Evolutionary conservation across 23 tunicate genomes (phyloP).

Genomic region (Halocynthia roretzi): DNA sequence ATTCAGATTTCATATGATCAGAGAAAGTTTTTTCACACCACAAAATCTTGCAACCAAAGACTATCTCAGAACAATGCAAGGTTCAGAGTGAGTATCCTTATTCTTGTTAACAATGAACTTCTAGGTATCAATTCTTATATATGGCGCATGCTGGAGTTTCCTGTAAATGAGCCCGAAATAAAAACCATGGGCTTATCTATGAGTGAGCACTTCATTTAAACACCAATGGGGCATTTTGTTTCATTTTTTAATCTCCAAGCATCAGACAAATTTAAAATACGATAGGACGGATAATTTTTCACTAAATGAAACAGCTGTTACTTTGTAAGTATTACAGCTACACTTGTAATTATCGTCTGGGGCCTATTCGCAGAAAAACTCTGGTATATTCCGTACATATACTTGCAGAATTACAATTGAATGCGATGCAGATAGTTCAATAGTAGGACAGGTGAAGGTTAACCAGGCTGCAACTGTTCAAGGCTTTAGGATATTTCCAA

Average conservation of each 20-base stretch:
- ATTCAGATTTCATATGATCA: conserved; percentile 63
- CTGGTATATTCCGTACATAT: not conserved
- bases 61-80: conserved; percentile 56
- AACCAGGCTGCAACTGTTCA: conserved; percentile 15
- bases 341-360: not conserved
- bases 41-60: conserved; percentile 4
- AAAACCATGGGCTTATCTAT: too few species aligned
- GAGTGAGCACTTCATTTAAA: too few species aligned
- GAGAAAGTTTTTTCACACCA: conserved; percentile 33
- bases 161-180: too few species aligned
- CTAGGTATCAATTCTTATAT: too few species aligned
- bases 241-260: too few species aligned
- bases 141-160: too few species aligned
- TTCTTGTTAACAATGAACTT: too few species aligned
- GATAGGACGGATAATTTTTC: too few species aligned
- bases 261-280: too few species aligned
- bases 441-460: conserved; percentile 3
- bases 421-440: conserved; percentile 7
- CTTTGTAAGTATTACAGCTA: too few species aligned
- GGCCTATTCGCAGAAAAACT: not conserved
- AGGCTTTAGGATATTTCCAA: not conserved
- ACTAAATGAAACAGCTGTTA: too few species aligned
- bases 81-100: conserved; percentile 46
- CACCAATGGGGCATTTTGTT: too few species aligned
- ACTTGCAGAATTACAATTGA: conserved; percentile 19